Evolutionary conservation across 2,888 invertebrate species (phyloP), one percentile per base, ranked within the genome.

Genomic region (Dicycla oo): DNA sequence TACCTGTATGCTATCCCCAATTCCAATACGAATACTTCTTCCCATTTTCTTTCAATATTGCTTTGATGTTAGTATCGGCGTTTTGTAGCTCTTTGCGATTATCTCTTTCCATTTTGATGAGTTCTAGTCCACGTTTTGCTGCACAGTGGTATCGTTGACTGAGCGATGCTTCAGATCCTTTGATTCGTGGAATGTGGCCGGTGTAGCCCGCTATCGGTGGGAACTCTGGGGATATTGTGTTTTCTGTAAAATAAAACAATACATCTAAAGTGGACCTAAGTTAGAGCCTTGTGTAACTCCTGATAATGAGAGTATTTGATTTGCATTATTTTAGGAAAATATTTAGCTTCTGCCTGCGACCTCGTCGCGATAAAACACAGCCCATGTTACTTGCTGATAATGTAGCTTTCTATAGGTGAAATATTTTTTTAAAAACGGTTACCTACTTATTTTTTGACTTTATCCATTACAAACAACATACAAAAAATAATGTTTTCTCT

Each of bases 161-260:
- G n/a, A 97, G 94, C 0, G 97, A 97, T 1, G 97, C 97, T 89
- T 97, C 97, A 1, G 96, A 96, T 20, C 97, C 97, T 87, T 96
- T 97, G 66, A 97, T 97, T 60, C 97, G 95, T 6, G 97, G 97
- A 75, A 97, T 97, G 89, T 97, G 97, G 6, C 97, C 97, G 0
- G 97, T 97, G 91, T 97, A 97, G 13, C 97, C 97, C 0, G 97
- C 97, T 85, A 97, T 97, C 23, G 97, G 97, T 30, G 97, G 97
- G 84, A 96, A 96, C 88, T 97, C 97, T 0, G 97, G 96, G 11
- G 97, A 97, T 89, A 97, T 96, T 79, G 97, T 96, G 91, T 97
- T 97, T 85, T 97, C 97, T 97, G 94, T 23, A 69, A 95, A 93
- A 73, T 78, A 62, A 54, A 66, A 67, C 20, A 45, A 18, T 53